These are phyloP conservation scores for Aporophyla lueneburgensis DNA, from an alignment of 2,888 invertebrate species.

Conservation along the genomic window DNA sequence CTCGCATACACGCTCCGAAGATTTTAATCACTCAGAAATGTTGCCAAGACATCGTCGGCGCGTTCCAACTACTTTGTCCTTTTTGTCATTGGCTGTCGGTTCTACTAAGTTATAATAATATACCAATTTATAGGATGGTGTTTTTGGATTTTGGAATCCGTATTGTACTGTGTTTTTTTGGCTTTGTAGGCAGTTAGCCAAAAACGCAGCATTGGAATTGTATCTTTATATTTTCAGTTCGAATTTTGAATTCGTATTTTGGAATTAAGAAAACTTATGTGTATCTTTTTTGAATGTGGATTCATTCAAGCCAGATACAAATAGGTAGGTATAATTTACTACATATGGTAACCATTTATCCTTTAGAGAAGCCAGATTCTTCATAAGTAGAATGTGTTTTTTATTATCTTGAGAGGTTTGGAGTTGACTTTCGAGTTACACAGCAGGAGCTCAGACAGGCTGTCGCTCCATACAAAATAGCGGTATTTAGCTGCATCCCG, in stretches of 20 bases:
- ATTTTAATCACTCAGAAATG: constrained; percentile 84
- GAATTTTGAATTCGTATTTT: constrained; percentile 15
- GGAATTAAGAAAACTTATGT: background rate
- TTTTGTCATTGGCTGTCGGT: constrained; percentile 63
- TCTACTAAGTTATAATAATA: constrained; percentile 56
- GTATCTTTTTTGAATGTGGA: too few species aligned
- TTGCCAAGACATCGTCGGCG: constrained; percentile 81
- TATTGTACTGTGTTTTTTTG: background rate
- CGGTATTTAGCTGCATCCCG: too few species aligned
- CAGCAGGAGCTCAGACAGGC: background rate
- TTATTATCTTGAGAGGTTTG: background rate
- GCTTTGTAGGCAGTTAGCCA: constrained; percentile 34
- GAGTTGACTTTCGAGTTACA: background rate
- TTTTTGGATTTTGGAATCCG: constrained; percentile 30
- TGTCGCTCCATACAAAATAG: too few species aligned
- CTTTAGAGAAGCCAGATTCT: background rate
- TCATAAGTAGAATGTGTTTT: background rate
- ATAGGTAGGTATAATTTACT: background rate
- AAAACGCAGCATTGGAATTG: background rate
- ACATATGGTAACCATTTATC: background rate
- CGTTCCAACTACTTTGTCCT: constrained; percentile 57
- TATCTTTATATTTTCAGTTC: background rate
- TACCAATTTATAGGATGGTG: constrained; percentile 50
- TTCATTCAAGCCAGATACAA: too few species aligned
- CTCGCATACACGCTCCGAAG: constrained; percentile 80